Percentiles rank a stretch among this genome's conserved stretches.
Conservation (phyloP, 2,888 invertebrate species). For the Xestia rhomboidea region DNA sequence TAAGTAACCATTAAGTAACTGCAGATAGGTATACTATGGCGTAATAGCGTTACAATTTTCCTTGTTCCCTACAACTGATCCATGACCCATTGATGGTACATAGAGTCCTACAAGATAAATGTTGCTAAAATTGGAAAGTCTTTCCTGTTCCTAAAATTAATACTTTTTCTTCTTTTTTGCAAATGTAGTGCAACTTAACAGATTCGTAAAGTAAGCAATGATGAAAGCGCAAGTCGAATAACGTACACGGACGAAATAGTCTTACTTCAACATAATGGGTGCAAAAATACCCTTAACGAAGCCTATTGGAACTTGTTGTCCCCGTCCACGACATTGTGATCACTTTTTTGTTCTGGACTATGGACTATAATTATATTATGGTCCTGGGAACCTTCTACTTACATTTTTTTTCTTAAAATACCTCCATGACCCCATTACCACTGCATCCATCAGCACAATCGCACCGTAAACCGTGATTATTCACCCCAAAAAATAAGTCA, state of each 20-base stretch:
- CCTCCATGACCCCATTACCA: background rate
- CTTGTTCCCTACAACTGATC: background rate
- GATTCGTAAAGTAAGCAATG: background rate
- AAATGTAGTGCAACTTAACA: too few relatives aligned
- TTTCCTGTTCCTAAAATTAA: background rate
- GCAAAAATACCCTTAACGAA: background rate
- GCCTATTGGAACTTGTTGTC: background rate
- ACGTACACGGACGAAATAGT: background rate
- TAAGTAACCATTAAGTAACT: slow-evolving; percentile 13
- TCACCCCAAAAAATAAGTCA: background rate
- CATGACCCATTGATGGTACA: background rate
- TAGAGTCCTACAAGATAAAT: background rate
- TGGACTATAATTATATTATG: too few relatives aligned
- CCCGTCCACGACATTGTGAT: too few relatives aligned
- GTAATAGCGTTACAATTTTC: slow-evolving; percentile 12
- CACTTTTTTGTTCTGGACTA: too few relatives aligned
- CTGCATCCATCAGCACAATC: background rate
- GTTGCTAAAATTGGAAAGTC: background rate
- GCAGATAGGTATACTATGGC: background rate
- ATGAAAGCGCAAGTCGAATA: background rate
- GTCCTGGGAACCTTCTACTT: too few relatives aligned
- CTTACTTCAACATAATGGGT: too few relatives aligned
- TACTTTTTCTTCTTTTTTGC: too few relatives aligned
- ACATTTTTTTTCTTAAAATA: too few relatives aligned
- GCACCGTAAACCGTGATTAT: background rate